phyloP scores from a whole-genome alignment of 2,888 invertebrate species.

The Drosophila neotestacea region DNA sequence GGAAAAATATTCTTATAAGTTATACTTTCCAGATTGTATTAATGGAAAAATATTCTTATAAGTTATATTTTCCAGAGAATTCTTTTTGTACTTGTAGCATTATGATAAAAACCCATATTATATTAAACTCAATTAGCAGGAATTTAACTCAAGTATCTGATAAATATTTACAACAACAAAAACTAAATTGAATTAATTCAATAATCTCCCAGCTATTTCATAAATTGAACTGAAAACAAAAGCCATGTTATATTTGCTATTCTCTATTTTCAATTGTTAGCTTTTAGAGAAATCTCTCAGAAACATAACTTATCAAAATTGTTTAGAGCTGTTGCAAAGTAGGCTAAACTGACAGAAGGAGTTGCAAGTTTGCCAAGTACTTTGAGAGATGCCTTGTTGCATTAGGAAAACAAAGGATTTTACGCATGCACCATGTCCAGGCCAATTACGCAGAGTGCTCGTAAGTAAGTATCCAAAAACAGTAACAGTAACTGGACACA shows the following conservation, averaged over 20 bases:
- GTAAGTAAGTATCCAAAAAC: slow-evolving; percentile 58
- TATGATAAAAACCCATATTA: no score
- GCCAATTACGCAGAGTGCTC: slow-evolving; percentile 73
- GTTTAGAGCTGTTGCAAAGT: slow-evolving; percentile 19
- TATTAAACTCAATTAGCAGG: no score
- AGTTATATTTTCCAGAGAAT: no score
- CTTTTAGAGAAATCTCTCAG: neutral
- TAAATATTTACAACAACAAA: no score
- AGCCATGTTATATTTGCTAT: neutral
- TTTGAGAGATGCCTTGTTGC: slow-evolving; percentile 26
- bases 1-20: no score
- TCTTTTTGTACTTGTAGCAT: no score
- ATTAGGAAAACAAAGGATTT: slow-evolving; percentile 60
- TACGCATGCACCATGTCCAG: slow-evolving; percentile 64
- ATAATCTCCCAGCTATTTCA: neutral
- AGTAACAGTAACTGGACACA: slow-evolving; percentile 57
- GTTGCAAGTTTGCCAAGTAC: slow-evolving; percentile 1
- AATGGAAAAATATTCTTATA: no score
- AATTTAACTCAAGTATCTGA: no score
- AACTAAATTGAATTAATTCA: no score
- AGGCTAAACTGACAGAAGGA: slow-evolving; percentile 1
- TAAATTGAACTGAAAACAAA: neutral
- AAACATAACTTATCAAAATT: slow-evolving; percentile 16
- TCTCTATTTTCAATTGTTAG: neutral
- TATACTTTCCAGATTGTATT: no score